phyloP scores from a whole-genome alignment of 2,888 invertebrate species.

The Thera obeliscata region DNA sequence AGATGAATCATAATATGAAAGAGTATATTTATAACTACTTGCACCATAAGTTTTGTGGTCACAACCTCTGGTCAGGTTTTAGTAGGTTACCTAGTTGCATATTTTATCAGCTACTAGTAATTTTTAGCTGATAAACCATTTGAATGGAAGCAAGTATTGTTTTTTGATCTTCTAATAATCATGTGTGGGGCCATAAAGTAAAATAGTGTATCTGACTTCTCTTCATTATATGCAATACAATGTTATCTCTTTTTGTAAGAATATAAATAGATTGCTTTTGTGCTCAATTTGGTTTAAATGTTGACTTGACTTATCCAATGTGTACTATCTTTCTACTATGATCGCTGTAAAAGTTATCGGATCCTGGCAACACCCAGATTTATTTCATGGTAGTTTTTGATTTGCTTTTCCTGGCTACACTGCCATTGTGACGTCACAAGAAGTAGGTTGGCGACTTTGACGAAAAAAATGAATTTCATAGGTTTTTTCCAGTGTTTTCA shows the following conservation, averaged over 20 bases:
- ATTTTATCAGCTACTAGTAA: conserved; percentile 8
- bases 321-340: conserved; percentile 10
- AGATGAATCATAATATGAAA: not conserved
- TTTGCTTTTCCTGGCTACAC: conserved; percentile 58
- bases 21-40: not conserved
- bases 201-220: no score
- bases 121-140: not conserved
- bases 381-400: conserved; percentile 33
- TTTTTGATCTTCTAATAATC: no score
- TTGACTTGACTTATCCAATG: not conserved
- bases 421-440: conserved; percentile 79
- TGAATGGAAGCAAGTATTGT: not conserved
- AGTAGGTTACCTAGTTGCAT: conserved; percentile 16
- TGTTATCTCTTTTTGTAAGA: no score
- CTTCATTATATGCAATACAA: no score
- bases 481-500: conserved; percentile 68
- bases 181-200: no score
- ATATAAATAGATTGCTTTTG: no score
- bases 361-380: conserved; percentile 22
- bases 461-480: conserved; percentile 69
- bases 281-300: no score
- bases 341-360: not conserved
- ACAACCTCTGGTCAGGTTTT: conserved; percentile 2
- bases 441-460: conserved; percentile 75
- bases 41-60: conserved; percentile 12